Base-by-base conservation (phyloP, 1,140 invertebrate genomes). In the Diorhabda carinulata region DNA sequence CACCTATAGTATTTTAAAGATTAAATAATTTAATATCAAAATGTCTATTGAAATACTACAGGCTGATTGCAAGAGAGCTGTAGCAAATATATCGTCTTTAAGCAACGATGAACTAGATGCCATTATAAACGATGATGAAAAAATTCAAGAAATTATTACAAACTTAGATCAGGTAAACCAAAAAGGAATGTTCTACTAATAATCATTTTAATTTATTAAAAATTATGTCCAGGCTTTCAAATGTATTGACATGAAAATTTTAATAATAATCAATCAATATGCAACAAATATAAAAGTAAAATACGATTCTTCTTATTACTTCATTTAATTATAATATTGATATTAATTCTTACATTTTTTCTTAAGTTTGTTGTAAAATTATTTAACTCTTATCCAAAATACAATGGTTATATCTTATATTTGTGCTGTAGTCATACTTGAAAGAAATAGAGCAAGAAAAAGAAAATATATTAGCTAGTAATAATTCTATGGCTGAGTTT, bases 401-500 rank as follows among this genome's bases (percentile, higher is more conserved):
- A 25, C 25, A 25, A 25, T 25, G 25, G 25, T 25, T 25, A 25
- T 25, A 1, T 25, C 25, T 25, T 25, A 25, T 67, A 63, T 42
- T 56, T 66, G 42, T 68, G 66, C 78, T 79, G 77, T 69, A 76
- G 77, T 82, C 82, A 47, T 78, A 94, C 89, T 85, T 94, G 2
- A 90, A 93, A 79, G 87, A 90, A 67, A 84, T 93, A 72, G 90
- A 92, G 78, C 85, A 86, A 7, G 92, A 96, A 75, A 94, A 94
- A 74, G 92, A 95, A 79, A 89, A 90, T 80, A 82, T 96, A 60
- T 88, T 96, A 76, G 92, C 90, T 2, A 91, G 89, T 72, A 97
- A 96, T 78, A 90, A 92, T 78, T 92, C 89, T 43, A 81, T 94
- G 63, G 94, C 95, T 2, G 94, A 97, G 80, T 91, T 87, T 73